Percentiles rank a stretch among this genome's conserved stretches.
Evolutionary conservation across 1,140 invertebrate genomes (phyloP).

Genomic region (Zelostemma sp.): DNA sequence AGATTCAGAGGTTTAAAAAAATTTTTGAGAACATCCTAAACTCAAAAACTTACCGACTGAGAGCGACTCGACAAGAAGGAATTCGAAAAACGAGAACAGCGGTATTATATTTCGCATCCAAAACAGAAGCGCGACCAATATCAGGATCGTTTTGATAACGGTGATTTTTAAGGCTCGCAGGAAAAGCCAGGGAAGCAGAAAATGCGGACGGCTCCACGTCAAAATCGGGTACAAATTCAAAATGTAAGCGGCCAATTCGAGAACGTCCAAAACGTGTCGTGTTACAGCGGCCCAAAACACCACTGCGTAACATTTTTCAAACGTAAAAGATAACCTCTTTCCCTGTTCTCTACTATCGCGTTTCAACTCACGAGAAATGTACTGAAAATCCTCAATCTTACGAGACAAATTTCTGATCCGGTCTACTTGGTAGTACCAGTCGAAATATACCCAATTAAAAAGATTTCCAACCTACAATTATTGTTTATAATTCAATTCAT

Average conservation of each 20-base stretch:
- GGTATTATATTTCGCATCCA: constrained; percentile 21
- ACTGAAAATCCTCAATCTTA: constrained; percentile 13
- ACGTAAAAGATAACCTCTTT: background rate
- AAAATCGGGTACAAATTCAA: constrained; percentile 39
- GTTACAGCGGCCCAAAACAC: constrained; percentile 24
- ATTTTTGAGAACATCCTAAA: too few species aligned
- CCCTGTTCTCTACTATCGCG: background rate
- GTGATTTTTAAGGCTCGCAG: constrained; percentile 31
- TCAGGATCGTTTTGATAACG: constrained; percentile 16
- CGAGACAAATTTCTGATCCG: constrained; percentile 11
- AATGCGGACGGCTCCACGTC: constrained; percentile 26
- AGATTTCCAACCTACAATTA: constrained; percentile 18
- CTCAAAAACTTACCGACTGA: constrained; percentile 32
- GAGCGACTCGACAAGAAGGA: constrained; percentile 16
- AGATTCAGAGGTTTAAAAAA: too few species aligned
- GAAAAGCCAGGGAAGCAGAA: constrained; percentile 34
- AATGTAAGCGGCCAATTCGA: constrained; percentile 21
- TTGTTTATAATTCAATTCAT: background rate
- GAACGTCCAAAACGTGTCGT: constrained; percentile 23
- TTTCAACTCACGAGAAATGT: background rate
- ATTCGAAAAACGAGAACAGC: constrained; percentile 11
- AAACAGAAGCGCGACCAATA: constrained; percentile 8
- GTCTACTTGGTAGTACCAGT: constrained; percentile 23
- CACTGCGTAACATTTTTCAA: constrained; percentile 14
- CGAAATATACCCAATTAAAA: constrained; percentile 21